Conservation (phyloP, 2,888 invertebrate genomes). For the Muschampia plurimacula region DNA sequence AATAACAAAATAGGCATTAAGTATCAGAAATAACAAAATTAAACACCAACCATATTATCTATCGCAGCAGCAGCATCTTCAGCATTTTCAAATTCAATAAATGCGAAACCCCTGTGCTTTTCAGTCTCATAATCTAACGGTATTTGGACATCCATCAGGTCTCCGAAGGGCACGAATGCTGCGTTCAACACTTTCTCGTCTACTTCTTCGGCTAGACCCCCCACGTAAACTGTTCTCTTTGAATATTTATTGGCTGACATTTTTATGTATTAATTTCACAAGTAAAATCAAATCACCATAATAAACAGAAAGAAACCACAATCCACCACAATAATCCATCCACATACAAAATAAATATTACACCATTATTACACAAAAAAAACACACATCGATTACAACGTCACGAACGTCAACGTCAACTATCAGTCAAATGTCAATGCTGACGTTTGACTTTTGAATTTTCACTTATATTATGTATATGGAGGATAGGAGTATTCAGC, state of each 20-base stretch:
- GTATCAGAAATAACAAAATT: neutral
- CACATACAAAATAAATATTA: too few relatives aligned
- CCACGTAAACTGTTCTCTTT: conserved; percentile 94
- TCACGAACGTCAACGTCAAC: too few relatives aligned
- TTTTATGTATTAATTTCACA: conserved; percentile 20
- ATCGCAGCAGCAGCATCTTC: conserved; percentile 99
- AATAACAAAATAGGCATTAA: neutral
- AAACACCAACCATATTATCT: conserved; percentile 95
- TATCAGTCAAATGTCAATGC: too few relatives aligned
- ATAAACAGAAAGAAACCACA: too few relatives aligned
- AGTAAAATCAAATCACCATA: too few relatives aligned
- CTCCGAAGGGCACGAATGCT: conserved; percentile 99
- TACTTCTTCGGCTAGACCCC: conserved; percentile 97
- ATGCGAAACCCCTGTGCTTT: conserved; percentile 99
- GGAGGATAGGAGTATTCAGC: too few relatives aligned
- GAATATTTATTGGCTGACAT: conserved; percentile 85
- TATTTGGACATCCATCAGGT: conserved; percentile 98
- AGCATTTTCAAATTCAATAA: conserved; percentile 98
- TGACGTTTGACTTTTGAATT: too few relatives aligned
- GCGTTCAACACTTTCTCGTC: conserved; percentile 98
- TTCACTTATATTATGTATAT: too few relatives aligned
- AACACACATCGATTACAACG: too few relatives aligned
- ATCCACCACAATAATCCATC: too few relatives aligned
- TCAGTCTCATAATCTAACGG: conserved; percentile 99
- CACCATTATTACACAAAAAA: too few relatives aligned